Evolutionary conservation across 2,888 invertebrate species (phyloP), one percentile per base, ranked within the genome.

Genomic region (Alcis repandata): DNA sequence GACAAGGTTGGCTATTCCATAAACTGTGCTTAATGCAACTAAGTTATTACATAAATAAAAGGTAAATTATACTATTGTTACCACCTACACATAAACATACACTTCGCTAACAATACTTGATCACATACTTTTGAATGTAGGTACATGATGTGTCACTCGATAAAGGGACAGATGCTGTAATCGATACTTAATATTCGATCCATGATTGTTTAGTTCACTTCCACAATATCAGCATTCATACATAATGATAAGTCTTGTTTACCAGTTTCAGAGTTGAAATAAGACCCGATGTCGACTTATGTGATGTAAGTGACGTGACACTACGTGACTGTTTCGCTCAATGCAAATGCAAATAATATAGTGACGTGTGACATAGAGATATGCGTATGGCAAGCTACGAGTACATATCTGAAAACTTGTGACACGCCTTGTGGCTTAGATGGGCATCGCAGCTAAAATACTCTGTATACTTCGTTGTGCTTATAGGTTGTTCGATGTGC

Each of bases 141-240:
- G 11, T 43, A 15, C n/a, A 43, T 20, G 15, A 49, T 49, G 32
- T 40, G 33, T 49, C 49, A 36, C 33, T 13, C 49, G 19, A 38
- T 38, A 53, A 38, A n/a, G 19, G 41, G 33, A 49, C 48, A 41
- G 46, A 61, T 56, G 49, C 15, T 17, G 62, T 63, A 43, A 51
- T 52, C 57, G 27, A 63, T 64, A 69, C 38, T 72, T 68, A 40
- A 46, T 61, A 72, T 70, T 72, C 70, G 33, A 56, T 56, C 20
- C 67, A 68, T 60, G 70, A 45, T 68, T 66, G 40, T 63, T 68
- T 46, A 53, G 59, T 67, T 70, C 60, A 69, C 70, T 68, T 69
- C 70, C 66, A 67, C 58, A 32, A 59, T 43, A 56, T 48, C 63
- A 61, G 19, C 62, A 38, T 49, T 54, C 63, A 64, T 63, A 53